Evolutionary conservation across 2,113 vertebrate genomes (phyloP).

Genomic region (Lasiurus cinereus): DNA sequence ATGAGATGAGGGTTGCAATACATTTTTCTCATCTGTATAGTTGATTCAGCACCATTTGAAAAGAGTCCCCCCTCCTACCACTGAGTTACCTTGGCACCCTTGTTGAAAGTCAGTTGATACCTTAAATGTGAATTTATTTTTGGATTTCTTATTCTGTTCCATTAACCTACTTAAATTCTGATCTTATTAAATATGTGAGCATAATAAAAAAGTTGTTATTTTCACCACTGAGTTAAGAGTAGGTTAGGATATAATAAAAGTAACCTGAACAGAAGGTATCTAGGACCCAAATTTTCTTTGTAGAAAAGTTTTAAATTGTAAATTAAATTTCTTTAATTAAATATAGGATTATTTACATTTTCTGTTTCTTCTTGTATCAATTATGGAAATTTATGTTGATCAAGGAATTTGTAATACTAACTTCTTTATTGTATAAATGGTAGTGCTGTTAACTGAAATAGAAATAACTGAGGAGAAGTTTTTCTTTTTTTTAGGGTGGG

Average conservation of each 20-base stretch:
- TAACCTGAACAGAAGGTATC: background rate
- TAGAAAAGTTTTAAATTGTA: no score
- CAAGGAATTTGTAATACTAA: background rate
- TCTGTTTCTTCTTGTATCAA: background rate
- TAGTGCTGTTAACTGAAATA: background rate
- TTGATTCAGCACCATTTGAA: background rate
- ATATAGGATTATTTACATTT: no score
- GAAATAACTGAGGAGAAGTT: background rate
- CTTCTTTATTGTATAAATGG: background rate
- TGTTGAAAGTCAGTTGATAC: background rate
- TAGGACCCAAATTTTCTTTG: no score
- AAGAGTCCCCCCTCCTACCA: background rate
- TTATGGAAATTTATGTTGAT: background rate
- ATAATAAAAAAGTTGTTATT: background rate
- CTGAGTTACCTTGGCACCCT: background rate
- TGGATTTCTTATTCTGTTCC: no score
- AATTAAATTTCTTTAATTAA: no score
- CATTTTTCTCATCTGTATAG: background rate
- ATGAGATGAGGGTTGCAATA: background rate
- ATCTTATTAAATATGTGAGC: background rate
- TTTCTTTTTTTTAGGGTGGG: background rate
- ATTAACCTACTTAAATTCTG: background rate
- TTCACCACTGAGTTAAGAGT: background rate
- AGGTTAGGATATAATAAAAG: background rate
- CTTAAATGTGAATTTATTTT: background rate